Evolutionary conservation across 2,797 vertebrate genomes (phyloP).

Genomic region (Gadopsis marmoratus): DNA sequence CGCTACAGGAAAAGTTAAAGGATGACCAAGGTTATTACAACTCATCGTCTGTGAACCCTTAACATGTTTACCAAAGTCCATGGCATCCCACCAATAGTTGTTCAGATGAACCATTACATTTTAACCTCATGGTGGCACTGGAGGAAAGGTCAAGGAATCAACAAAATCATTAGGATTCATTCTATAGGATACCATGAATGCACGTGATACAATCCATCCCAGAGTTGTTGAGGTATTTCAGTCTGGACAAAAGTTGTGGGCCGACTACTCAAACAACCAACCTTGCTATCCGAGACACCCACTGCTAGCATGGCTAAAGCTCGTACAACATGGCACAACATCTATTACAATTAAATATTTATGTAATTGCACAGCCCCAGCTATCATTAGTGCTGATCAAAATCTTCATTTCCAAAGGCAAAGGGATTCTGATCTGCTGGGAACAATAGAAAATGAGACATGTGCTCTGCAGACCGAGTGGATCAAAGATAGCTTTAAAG

Average conservation of each 20-base stretch:
- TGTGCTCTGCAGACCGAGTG: constrained; percentile 65
- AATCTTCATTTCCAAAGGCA: constrained; percentile 36
- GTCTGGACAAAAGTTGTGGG: not conserved
- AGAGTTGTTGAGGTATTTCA: not conserved
- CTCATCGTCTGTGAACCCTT: not conserved
- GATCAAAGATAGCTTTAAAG: constrained; percentile 69
- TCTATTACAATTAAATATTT: constrained; percentile 8
- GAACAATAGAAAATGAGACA: constrained; percentile 52
- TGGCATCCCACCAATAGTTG: too few species aligned
- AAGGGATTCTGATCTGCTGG: constrained; percentile 25
- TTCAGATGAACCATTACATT: not conserved
- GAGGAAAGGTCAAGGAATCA: not conserved
- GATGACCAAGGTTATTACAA: not conserved
- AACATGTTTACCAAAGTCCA: not conserved
- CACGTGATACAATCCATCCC: not conserved
- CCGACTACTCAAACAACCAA: too few species aligned
- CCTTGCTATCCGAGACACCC: not conserved
- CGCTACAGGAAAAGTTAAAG: not conserved
- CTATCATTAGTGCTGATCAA: constrained; percentile 19
- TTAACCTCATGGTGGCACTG: not conserved
- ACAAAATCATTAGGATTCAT: not conserved
- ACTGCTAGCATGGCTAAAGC: not conserved
- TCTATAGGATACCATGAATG: not conserved
- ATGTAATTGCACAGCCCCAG: constrained; percentile 1
- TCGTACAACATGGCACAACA: constrained; percentile 33